Evolutionary conservation across 1,140 invertebrate species (phyloP).

Genomic region (Anastrepha ludens): DNA sequence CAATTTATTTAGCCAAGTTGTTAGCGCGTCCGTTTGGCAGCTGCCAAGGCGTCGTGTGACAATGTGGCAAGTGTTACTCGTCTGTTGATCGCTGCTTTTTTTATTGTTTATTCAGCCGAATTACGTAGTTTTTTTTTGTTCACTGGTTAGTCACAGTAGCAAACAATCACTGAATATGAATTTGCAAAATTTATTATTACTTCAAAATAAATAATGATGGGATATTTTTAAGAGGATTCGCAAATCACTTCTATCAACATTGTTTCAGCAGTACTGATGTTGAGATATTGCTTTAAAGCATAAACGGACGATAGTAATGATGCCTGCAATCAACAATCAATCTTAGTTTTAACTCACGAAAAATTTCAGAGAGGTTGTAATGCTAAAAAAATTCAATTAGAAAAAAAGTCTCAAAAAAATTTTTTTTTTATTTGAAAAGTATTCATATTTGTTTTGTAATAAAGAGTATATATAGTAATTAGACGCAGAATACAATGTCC

Average conservation of each 20-base stretch:
- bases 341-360: too few species aligned
- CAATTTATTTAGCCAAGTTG: conserved; percentile 27
- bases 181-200: not conserved
- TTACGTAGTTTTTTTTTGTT: not conserved
- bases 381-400: too few species aligned
- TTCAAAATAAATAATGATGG: conserved; percentile 1
- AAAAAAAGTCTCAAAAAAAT: too few species aligned
- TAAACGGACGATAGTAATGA: too few species aligned
- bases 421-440: too few species aligned
- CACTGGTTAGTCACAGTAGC: not conserved
- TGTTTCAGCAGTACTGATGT: not conserved
- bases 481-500: too few species aligned
- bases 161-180: not conserved
- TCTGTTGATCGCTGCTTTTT: not conserved
- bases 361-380: too few species aligned
- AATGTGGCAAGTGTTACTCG: not conserved
- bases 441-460: too few species aligned
- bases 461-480: too few species aligned
- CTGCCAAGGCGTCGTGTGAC: not conserved
- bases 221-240: not conserved
- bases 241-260: not conserved
- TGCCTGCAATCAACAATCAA: too few species aligned
- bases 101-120: not conserved
- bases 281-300: not conserved
- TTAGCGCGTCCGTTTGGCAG: not conserved